A percentile compares a stretch with the other conserved stretches of the same genome.
phyloP scores from a whole-genome alignment of 2,888 invertebrate genomes.

The Drosophila birchii region DNA sequence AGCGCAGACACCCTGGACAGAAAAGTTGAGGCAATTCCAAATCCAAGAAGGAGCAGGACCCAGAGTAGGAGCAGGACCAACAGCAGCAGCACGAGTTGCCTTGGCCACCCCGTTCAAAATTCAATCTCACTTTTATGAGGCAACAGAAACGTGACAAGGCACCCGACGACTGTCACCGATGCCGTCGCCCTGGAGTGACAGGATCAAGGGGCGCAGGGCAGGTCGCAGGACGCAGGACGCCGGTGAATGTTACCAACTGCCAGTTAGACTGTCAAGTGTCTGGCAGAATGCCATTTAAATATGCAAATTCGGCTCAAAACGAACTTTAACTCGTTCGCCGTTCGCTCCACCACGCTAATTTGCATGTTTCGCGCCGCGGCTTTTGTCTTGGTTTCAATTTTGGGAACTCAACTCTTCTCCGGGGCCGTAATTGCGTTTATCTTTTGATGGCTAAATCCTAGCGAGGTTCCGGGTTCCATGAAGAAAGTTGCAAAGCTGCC shows the following conservation, averaged over 20 bases:
- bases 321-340: slow-evolving; percentile 74
- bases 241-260: slow-evolving; percentile 55
- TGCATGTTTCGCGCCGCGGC: slow-evolving; percentile 73
- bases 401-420: slow-evolving; percentile 24
- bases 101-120: slow-evolving; percentile 68
- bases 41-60: slow-evolving; percentile 7
- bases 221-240: neutral
- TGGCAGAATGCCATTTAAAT: slow-evolving; percentile 74
- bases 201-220: slow-evolving; percentile 38
- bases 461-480: slow-evolving; percentile 18
- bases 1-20: slow-evolving; percentile 52
- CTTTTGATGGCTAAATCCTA: slow-evolving; percentile 73
- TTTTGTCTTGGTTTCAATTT: slow-evolving; percentile 55
- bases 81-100: slow-evolving; percentile 34
- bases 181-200: slow-evolving; percentile 33
- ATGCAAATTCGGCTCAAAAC: slow-evolving; percentile 72
- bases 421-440: slow-evolving; percentile 76
- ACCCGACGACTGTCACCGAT: slow-evolving; percentile 64
- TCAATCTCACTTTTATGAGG: slow-evolving; percentile 78
- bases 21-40: slow-evolving; percentile 32
- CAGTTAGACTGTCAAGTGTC: slow-evolving; percentile 63
- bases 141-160: slow-evolving; percentile 74
- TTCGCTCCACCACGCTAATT: slow-evolving; percentile 63
- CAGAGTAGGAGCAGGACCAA: neutral
- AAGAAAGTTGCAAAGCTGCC: slow-evolving; percentile 39